phyloP scores from a whole-genome alignment of 2,888 invertebrate genomes.

The Melinaea marsaeus region DNA sequence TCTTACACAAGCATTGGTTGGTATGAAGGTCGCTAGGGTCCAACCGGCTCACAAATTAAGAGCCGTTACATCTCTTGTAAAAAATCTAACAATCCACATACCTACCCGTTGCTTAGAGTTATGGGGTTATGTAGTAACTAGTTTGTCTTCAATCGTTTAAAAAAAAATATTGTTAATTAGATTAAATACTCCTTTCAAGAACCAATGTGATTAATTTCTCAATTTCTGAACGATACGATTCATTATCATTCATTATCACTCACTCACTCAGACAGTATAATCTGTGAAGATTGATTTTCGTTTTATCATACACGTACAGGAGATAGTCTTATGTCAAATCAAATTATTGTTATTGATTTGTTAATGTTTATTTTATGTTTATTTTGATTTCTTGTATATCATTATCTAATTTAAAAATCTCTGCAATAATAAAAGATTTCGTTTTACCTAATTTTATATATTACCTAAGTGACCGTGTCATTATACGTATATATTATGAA shows the following conservation, averaged over 20 bases:
- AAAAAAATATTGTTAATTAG: too few relatives aligned
- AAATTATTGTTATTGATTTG: not conserved
- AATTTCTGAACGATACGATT: too few relatives aligned
- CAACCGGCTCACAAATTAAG: slow-evolving; percentile 29
- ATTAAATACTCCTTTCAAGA: too few relatives aligned
- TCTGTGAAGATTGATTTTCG: too few relatives aligned
- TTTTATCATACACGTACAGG: too few relatives aligned
- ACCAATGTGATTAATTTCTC: too few relatives aligned
- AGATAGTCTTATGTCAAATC: too few relatives aligned
- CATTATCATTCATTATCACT: too few relatives aligned
- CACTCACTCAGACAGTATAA: too few relatives aligned
- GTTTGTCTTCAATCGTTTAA: too few relatives aligned
- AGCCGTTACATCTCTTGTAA: slow-evolving; percentile 35
- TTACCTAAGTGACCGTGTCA: not conserved
- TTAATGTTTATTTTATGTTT: not conserved
- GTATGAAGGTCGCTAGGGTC: not conserved
- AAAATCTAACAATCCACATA: slow-evolving; percentile 26
- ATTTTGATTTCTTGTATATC: not conserved
- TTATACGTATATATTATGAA: not conserved
- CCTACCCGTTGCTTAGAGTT: slow-evolving; percentile 4
- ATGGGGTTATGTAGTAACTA: not conserved
- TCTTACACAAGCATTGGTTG: too few relatives aligned
- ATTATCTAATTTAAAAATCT: not conserved
- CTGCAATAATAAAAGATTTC: not conserved
- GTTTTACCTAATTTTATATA: not conserved